Evolutionary conservation across 2,113 vertebrate genomes (phyloP), one percentile per base, ranked within the genome.

Genomic region (Aspidoscelis tigris): DNA sequence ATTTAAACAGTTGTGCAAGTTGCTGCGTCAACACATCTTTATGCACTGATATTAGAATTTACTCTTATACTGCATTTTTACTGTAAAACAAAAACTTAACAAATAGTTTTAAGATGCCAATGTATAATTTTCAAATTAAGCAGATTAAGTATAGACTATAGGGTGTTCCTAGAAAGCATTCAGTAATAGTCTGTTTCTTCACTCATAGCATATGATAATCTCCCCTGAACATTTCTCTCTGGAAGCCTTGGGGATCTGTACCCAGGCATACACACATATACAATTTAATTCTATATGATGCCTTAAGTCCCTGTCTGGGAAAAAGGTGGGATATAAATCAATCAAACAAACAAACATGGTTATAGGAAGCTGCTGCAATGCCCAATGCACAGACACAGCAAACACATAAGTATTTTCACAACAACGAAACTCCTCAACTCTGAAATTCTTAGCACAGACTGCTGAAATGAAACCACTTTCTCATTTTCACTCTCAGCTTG

Each of bases 1-100:
- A 78, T 87, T 78, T 75, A 89, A 43, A 69, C 86, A 84, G 12
- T 78, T 87, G 53, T 90, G 78, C 24, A 76, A 4, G 79, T 84
- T 88, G 43, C 88, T 7, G 0, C 39, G 81, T 65, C 7, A 20
- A 3, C 61, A 6, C 1, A 24, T 76, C 85, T 83, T 87, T 86
- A 71, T 39, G 9, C 39, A 81, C 83, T 44, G 71, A 74, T 74
- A 24, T 3, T 22, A 26, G 87, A 75, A 16, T 76, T 80, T 18
- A 58, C 76, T 0, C 47, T 2, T 0, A 16, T 3, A 84, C 33
- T 76, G 26, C 72, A 61, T 14, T 80, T 16, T 18, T 81, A 55
- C 41, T 88, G 22, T 5, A 3, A 82, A 70, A 86, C 0, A 0
- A 65, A 61, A 71, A 16, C 68, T 53, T 26, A 82, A 41, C 53